These are phyloP conservation scores for Acanthis flammea DNA, from an alignment of 2,797 vertebrate genomes.

Conservation along the genomic window DNA sequence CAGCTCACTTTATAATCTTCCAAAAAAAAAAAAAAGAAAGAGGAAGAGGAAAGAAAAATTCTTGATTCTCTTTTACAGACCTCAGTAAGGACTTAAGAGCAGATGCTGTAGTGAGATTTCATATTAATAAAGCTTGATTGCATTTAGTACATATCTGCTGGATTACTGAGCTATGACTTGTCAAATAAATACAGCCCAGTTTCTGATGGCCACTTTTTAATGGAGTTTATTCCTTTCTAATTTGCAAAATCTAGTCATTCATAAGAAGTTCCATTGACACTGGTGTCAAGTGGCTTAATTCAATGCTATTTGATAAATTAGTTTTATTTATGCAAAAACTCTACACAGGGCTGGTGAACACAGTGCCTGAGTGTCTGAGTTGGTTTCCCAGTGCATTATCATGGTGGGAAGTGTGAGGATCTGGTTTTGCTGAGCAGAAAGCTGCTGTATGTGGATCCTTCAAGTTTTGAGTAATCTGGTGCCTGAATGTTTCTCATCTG, in stretches of 20 bases:
- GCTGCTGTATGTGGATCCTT: neutral
- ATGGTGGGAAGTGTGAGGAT: accelerated
- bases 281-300: neutral
- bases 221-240: neutral
- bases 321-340: neutral
- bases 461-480: neutral
- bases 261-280: neutral
- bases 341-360: neutral
- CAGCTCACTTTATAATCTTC: neutral
- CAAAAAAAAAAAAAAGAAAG: neutral
- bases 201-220: neutral
- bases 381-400: neutral
- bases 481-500: neutral
- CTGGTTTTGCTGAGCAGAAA: neutral
- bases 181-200: neutral
- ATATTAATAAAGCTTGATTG: neutral
- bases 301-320: neutral
- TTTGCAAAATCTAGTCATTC: neutral
- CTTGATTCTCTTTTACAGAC: neutral
- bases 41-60: neutral
- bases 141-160: neutral
- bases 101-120: neutral
- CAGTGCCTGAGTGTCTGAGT: neutral
- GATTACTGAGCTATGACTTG: neutral
- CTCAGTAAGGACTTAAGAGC: neutral